Evolutionary conservation across 64 coral and sea anemone species (phyloP), one percentile per base, ranked within the genome.

Genomic region (Dendronephthya gigantea): DNA sequence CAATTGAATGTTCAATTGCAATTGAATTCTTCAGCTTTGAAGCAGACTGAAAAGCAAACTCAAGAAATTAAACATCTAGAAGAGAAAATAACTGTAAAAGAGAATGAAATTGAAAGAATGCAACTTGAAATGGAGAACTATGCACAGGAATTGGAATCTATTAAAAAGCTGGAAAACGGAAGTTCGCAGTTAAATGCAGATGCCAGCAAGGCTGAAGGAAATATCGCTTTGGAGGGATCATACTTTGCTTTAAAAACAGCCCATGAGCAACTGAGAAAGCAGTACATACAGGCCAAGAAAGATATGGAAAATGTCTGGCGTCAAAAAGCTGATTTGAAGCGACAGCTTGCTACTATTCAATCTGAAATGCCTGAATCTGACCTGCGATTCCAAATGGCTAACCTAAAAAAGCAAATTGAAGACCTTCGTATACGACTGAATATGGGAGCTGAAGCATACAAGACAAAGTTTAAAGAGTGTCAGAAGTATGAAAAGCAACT

Each of bases 391-490:
- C 91, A 97, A 50, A 90, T 97, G 35, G 94, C 91, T 81, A 92
- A 97, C 40, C 49, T 97, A 70, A 88, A 92, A 48, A 92, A 92
- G 9, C 86, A 89, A 40, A 93, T 93, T 88, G 91, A 97, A 68
- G 94, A 97, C 79, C 70, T 97, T n/a, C 84, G 92, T 3, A 84
- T 93, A 22, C 89, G 94, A 13, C 83, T 97, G 2, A 93, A 93
- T 36, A 97, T 97, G 94, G 94, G 94, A 74, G 94, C 92, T 1
- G 94, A 97, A 58, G 94, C 92, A 32, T 97, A 89, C 81, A 97
- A 97, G 85, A 62, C 86, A 39, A 97, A 97, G 58, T 97, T 97
- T 58, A 83, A 93, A 69, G 94, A 97, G 70, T 97, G 94, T 35
- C 90, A 87, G 31, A 82, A 83, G 22, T 50, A 91, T 15, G 40